Base-by-base conservation (phyloP, 2,113 vertebrate species). In the Monopterus albus region DNA sequence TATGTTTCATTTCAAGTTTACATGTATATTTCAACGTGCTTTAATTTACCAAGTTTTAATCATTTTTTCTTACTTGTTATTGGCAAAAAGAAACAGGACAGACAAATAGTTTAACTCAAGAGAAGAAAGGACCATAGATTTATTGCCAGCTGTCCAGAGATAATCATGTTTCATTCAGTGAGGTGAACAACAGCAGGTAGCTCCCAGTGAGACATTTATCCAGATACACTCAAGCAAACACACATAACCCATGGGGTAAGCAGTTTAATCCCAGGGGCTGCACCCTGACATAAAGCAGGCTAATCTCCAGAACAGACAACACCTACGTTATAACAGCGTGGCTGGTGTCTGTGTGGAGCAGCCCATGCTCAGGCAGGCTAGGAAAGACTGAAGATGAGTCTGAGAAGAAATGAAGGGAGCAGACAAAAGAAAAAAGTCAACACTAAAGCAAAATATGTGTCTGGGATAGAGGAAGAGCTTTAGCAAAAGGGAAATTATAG, bases 401-500 rank as follows among this genome's bases (percentile, higher is more conserved):
- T 20, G 42, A 55, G 57, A 36, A 35, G 38, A 57, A 26, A 56
- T 3, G 20, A 52, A 14, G 17, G 23, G 23, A 53, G 15, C 45
- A 25, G 18, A 11, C 12, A 8, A 25, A 13, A 23, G 66, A 20
- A 29, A 26, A 36, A 35, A 59, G 40, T 18, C 43, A 82, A 63
- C 20, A 42, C 7, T 11, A 38, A 35, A n/a, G 28, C 43, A 57
- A 5, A 56, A 43, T 51, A 11, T 57, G 67, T 43, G 70, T 42
- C 39, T 8, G 2, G 17, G 38, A 57, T 13, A 9, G 14, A 60
- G 55, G 35, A 25, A 72, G 58, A n/a, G n/a, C 66, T 63, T 66
- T 31, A 62, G 60, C 39, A 8, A 29, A 58, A 77, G 68, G 70
- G 84, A 85, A n/a, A 79, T 84, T 84, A 79, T 70, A 81, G 60